Conservation (phyloP, 1,140 invertebrate species). For the Papilio polyxenes region DNA sequence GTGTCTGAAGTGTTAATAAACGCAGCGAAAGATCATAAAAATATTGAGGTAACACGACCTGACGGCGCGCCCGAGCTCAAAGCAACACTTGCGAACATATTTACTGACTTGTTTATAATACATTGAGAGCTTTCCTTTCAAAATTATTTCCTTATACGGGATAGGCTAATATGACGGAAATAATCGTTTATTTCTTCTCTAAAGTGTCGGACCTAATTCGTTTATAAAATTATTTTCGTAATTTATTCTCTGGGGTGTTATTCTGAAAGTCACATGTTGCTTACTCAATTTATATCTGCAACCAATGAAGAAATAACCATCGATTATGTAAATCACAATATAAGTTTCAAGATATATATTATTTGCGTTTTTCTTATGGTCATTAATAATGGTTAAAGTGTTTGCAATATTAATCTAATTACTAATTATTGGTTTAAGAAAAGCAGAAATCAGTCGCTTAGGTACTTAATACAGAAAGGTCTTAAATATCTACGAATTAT, state of each 20-base stretch:
- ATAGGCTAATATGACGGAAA: background rate
- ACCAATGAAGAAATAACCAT: background rate
- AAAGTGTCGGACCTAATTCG: constrained; percentile 1
- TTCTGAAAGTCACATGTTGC: background rate
- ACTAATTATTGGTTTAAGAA: no score
- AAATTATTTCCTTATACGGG: constrained; percentile 29
- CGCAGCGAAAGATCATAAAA: constrained; percentile 46
- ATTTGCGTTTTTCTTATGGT: no score
- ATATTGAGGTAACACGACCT: constrained; percentile 37
- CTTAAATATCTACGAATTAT: no score
- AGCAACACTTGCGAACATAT: constrained; percentile 43
- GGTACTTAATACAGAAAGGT: no score
- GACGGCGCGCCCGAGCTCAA: constrained; percentile 37
- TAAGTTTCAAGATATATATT: no score
- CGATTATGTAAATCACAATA: background rate
- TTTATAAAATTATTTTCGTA: constrained; percentile 31
- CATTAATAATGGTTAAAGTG: no score
- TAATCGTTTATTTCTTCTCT: constrained; percentile 26
- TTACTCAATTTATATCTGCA: constrained; percentile 1
- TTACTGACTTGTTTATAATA: constrained; percentile 42
- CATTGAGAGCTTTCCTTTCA: constrained; percentile 35
- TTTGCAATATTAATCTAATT: no score
- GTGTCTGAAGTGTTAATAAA: constrained; percentile 42
- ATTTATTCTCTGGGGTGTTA: constrained; percentile 18
- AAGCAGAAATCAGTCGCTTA: no score